Conservation (phyloP, 2,113 vertebrate species). For the Sisor rabdophorus region DNA sequence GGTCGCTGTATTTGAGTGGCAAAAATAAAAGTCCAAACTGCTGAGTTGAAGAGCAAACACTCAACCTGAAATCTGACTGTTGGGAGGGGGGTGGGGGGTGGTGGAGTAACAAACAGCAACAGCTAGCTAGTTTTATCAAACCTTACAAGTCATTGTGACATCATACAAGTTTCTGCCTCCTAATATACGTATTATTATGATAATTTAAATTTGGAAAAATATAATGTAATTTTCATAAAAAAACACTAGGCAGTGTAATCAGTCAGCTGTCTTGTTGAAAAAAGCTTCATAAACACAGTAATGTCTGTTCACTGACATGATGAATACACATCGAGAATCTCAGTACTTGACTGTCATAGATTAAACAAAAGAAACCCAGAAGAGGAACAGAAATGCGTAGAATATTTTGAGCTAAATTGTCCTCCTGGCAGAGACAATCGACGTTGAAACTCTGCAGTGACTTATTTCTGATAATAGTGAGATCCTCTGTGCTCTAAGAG, state of each 20-base stretch:
- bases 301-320: slow-evolving; percentile 25
- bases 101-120: neutral
- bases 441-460: slow-evolving; percentile 37
- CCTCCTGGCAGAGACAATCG: slow-evolving; percentile 34
- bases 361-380: neutral
- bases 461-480: slow-evolving; percentile 71
- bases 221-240: too few species aligned
- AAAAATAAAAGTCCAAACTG: slow-evolving; percentile 46
- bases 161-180: neutral
- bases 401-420: slow-evolving; percentile 37
- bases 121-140: neutral
- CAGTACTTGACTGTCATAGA: slow-evolving; percentile 4
- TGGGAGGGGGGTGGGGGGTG: too few species aligned
- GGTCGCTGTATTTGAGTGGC: slow-evolving; percentile 48
- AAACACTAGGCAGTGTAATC: neutral
- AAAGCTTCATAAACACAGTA: neutral
- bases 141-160: neutral
- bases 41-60: slow-evolving; percentile 16
- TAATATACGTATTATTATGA: neutral
- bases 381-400: neutral
- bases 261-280: neutral
- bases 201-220: too few species aligned
- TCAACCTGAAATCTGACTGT: slow-evolving; percentile 1
- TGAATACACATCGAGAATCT: slow-evolving; percentile 14
- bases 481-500: slow-evolving; percentile 65